Evolutionary conservation across 2,888 invertebrate genomes (phyloP).

Genomic region (Phasia obesa): DNA sequence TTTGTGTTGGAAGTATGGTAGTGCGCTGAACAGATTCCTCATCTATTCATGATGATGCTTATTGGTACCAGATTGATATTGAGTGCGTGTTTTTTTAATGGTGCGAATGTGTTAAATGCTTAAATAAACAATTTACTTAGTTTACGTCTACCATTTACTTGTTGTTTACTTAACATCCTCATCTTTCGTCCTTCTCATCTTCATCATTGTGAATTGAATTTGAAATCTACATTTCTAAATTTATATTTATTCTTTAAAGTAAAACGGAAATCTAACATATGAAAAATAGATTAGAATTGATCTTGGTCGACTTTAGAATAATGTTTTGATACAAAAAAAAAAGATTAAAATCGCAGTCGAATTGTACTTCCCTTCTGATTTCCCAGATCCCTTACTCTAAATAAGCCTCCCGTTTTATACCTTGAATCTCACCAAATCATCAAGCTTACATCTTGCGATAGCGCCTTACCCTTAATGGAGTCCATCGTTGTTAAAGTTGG

Average conservation of each 20-base stretch:
- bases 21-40: slow-evolving; percentile 41
- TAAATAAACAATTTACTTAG: slow-evolving; percentile 75
- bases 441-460: too few species aligned
- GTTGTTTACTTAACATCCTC: slow-evolving; percentile 31
- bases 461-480: too few species aligned
- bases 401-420: too few species aligned
- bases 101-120: slow-evolving; percentile 77
- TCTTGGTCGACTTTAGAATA: neutral
- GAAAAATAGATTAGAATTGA: neutral
- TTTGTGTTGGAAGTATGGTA: neutral
- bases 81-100: slow-evolving; percentile 63
- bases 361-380: too few species aligned
- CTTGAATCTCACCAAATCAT: too few species aligned
- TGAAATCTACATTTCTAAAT: neutral
- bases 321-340: neutral
- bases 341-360: too few species aligned
- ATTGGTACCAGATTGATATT: slow-evolving; percentile 53
- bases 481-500: too few species aligned
- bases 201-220: slow-evolving; percentile 35
- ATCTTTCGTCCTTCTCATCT: slow-evolving; percentile 1
- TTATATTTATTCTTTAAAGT: neutral
- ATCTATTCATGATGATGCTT: slow-evolving; percentile 19
- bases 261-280: neutral
- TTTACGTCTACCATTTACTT: slow-evolving; percentile 56
- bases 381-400: too few species aligned